phyloP scores from a whole-genome alignment of 2,797 vertebrate genomes.

The Naso thynnoides region DNA sequence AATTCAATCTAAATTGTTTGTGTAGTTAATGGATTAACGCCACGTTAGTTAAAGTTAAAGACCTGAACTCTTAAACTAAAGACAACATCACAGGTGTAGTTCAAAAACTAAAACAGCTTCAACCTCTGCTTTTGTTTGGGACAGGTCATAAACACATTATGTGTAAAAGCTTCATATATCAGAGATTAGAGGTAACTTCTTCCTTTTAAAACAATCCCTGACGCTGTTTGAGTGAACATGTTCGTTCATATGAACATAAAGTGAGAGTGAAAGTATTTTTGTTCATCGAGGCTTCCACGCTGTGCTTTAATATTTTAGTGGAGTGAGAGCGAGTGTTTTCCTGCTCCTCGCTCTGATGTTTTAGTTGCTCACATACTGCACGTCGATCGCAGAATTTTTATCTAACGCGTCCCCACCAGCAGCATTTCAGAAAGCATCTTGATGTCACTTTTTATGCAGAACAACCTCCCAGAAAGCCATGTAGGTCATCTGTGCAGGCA shows the following conservation, averaged over 20 bases:
- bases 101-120: background rate
- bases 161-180: background rate
- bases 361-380: background rate
- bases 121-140: background rate
- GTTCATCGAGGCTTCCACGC: constrained; percentile 7
- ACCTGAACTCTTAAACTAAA: background rate
- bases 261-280: constrained; percentile 6
- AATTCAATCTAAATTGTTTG: background rate
- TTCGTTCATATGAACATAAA: background rate
- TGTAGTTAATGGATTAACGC: background rate
- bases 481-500: too few relatives aligned
- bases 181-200: background rate
- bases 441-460: background rate
- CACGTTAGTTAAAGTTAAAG: too few relatives aligned
- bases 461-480: too few relatives aligned
- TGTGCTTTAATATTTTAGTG: constrained; percentile 56
- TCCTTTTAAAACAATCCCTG: background rate
- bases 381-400: background rate
- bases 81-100: background rate
- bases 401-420: background rate
- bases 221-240: background rate
- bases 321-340: background rate
- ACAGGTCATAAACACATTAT: background rate
- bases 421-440: background rate
- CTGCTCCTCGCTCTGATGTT: background rate